These are phyloP conservation scores for Alethe diademata DNA, from an alignment of 2,113 vertebrate species.

Conservation along the genomic window DNA sequence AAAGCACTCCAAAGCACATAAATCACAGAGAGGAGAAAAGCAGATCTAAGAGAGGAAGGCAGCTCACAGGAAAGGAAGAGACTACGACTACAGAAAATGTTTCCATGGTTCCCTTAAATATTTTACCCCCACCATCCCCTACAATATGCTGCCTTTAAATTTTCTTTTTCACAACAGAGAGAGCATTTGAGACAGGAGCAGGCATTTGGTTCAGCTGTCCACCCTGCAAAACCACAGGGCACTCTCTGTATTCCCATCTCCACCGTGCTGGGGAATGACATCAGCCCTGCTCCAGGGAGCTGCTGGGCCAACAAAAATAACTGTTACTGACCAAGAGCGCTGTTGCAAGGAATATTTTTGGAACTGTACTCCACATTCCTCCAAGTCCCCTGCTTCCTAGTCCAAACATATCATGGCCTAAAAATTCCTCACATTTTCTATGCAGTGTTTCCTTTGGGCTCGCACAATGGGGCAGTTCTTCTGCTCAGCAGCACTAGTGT, in stretches of 20 bases:
- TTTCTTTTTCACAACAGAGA: not conserved
- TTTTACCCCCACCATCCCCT: not conserved
- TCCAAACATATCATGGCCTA: conserved; percentile 75
- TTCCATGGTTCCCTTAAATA: not conserved
- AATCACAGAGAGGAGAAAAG: not conserved
- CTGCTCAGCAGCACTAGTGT: conserved; percentile 8
- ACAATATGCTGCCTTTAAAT: not conserved
- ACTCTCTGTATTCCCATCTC: conserved; percentile 67
- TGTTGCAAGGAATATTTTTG: conserved; percentile 75
- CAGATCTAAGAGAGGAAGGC: not conserved
- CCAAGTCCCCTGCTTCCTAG: conserved; percentile 68
- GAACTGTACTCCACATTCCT: conserved; percentile 69
- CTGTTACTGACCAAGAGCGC: conserved; percentile 66
- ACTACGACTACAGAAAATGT: not conserved
- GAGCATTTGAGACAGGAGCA: conserved; percentile 35
- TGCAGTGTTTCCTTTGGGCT: conserved; percentile 63
- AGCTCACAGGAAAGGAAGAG: not conserved
- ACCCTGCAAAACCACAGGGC: conserved; percentile 57
- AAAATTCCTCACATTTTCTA: conserved; percentile 75
- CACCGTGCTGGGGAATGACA: conserved; percentile 60
- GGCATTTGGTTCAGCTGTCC: conserved; percentile 48
- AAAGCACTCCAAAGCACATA: not conserved
- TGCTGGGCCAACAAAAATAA: conserved; percentile 75
- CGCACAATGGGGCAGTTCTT: conserved; percentile 69
- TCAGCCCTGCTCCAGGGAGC: conserved; percentile 66